phyloP scores from a whole-genome alignment of 2,797 vertebrate species.

The Dicrostonyx torquatus region DNA sequence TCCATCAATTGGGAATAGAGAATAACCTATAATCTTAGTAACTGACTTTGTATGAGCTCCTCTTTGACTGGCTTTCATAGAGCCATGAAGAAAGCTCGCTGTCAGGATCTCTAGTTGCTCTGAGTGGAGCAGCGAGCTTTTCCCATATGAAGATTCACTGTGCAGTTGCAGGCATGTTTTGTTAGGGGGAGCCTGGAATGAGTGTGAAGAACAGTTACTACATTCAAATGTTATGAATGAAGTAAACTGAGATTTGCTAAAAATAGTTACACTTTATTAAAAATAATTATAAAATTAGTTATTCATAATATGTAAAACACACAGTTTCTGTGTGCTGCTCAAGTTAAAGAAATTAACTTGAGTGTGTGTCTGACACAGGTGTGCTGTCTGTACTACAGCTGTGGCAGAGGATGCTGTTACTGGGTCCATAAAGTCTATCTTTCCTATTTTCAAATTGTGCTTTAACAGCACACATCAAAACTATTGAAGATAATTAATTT shows the following conservation, averaged over 20 bases:
- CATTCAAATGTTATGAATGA: not conserved
- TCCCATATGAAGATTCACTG: not conserved
- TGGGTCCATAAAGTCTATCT: not conserved
- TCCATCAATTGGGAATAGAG: not conserved
- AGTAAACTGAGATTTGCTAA: not conserved
- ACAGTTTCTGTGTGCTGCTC: not conserved
- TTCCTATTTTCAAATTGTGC: conserved; percentile 9
- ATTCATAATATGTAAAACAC: not conserved
- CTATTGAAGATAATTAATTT: not conserved
- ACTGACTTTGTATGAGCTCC: not conserved
- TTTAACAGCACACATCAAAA: not conserved
- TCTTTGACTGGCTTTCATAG: not conserved
- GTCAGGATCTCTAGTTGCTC: not conserved
- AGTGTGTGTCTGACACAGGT: not conserved
- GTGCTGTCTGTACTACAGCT: not conserved
- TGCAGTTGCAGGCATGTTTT: not conserved
- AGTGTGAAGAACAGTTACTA: not conserved
- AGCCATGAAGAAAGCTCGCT: not conserved
- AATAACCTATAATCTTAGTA: not conserved
- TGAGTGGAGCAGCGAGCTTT: not conserved
- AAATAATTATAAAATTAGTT: not conserved
- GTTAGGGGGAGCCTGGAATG: not conserved
- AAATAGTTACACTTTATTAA: conserved; percentile 6
- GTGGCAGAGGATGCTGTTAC: not conserved
- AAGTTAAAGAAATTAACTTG: not conserved